phyloP scores from a whole-genome alignment of 2,113 vertebrate genomes.

The Notothenia rossii region DNA sequence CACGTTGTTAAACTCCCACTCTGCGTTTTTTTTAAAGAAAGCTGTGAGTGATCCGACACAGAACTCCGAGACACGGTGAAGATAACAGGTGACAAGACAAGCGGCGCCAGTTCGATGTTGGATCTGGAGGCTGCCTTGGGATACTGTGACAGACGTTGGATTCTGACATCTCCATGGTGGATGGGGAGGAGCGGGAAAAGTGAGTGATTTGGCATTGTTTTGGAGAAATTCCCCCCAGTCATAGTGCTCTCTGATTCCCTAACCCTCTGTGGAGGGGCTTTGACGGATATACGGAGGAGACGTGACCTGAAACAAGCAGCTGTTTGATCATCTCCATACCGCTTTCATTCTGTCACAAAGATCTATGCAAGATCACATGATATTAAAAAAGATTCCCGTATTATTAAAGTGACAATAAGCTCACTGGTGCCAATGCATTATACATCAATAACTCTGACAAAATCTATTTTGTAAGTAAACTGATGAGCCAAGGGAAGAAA shows the following conservation, averaged over 20 bases:
- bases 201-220: constrained; percentile 76
- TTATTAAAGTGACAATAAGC: constrained; percentile 79
- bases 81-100: constrained; percentile 82
- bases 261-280: constrained; percentile 68
- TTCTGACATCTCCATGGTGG: constrained; percentile 74
- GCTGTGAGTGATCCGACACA: constrained; percentile 66
- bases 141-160: constrained; percentile 72
- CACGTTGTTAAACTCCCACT: constrained; percentile 37
- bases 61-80: constrained; percentile 66
- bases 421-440: constrained; percentile 79
- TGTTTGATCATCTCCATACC: constrained; percentile 81
- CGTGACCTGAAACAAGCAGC: constrained; percentile 82
- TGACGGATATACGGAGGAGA: constrained; percentile 78
- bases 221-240: constrained; percentile 75
- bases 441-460: constrained; percentile 83
- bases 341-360: constrained; percentile 85
- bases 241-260: constrained; percentile 56
- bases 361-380: constrained; percentile 74
- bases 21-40: constrained; percentile 64
- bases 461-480: constrained; percentile 83
- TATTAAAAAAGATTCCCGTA: constrained; percentile 80
- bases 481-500: constrained; percentile 75
- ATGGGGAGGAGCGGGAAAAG: constrained; percentile 63
- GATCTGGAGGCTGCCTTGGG: constrained; percentile 70
- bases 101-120: constrained; percentile 65